Evolutionary conservation across 2,113 vertebrate species (phyloP).

Genomic region (Morone chrysops): DNA sequence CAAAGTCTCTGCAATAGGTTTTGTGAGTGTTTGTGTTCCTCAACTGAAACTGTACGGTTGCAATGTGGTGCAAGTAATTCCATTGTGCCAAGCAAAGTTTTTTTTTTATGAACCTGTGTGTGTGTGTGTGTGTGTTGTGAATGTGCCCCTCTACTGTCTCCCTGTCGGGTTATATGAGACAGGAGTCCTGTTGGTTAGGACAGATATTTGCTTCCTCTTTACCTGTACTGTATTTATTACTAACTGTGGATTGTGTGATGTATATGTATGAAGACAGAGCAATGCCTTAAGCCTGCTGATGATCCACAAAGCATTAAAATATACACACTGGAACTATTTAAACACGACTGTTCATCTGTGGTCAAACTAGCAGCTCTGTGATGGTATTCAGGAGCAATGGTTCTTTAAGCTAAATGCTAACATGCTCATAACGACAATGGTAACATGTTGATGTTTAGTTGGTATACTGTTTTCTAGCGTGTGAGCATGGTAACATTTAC

Average conservation of each 20-base stretch:
- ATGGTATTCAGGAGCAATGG: not conserved
- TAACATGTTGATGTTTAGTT: not conserved
- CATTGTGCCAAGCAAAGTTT: slow-evolving; percentile 28
- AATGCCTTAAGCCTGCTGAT: slow-evolving; percentile 83
- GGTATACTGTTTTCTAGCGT: too few relatives aligned
- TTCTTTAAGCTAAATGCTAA: not conserved
- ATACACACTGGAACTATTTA: slow-evolving; percentile 83
- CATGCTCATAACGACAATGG: not conserved
- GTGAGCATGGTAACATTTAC: not conserved
- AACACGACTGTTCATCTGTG: not conserved
- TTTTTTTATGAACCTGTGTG: slow-evolving; percentile 21
- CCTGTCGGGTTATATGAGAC: slow-evolving; percentile 46
- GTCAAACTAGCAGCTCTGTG: not conserved
- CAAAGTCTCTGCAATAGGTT: slow-evolving; percentile 35
- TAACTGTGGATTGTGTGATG: slow-evolving; percentile 69
- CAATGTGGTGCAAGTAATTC: slow-evolving; percentile 18
- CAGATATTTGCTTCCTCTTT: slow-evolving; percentile 58
- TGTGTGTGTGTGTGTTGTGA: slow-evolving; percentile 40
- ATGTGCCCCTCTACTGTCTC: slow-evolving; percentile 58
- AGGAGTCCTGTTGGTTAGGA: slow-evolving; percentile 49
- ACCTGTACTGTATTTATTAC: slow-evolving; percentile 79
- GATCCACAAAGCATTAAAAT: slow-evolving; percentile 71
- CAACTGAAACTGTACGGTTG: slow-evolving; percentile 8
- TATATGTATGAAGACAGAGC: slow-evolving; percentile 57
- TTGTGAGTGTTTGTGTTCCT: slow-evolving; percentile 39